Evolutionary conservation across 35 echinoderm and acorn worm species (phyloP), one percentile per base, ranked within the genome.

Genomic region (Ptychodera flava): DNA sequence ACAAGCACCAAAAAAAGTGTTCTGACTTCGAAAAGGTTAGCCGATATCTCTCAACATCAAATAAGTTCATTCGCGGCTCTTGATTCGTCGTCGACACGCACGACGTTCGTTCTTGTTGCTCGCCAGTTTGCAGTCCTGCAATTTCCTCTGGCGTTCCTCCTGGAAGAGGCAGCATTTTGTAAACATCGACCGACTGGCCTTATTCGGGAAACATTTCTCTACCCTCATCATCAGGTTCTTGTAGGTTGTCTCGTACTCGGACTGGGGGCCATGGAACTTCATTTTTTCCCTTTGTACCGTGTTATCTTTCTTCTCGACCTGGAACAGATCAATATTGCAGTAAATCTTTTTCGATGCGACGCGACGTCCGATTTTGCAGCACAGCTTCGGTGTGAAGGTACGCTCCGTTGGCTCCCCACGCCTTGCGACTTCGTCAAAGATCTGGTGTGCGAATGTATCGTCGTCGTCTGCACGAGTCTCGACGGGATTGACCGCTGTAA

Each of bases 271-370:
- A 27, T 90, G 92, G 80, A 90, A 94, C 82, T 94, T 94, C 92
- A 94, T 94, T 81, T 94, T 94, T 29, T 85, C 80, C 1, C 85
- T 79, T 85, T 91, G 86, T 37, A 90, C 89, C 33, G 33, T 38
- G 82, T 94, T 94, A 85, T 90, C 86, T 77, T 90, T 90, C 79
- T 94, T 94, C 85, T 94, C 82, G 29, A 94, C 92, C 36, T 89
- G 87, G 31, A 89, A 80, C 15, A 80, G 31, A 35, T 85, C 86
- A 34, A 92, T 92, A 77, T 90, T 94, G 78, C 92, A 94, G 89
- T 75, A 94, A 16, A 94, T 31, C 0, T 85, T 85, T 31, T 84
- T 87, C 29, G 90, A 84, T 0, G 92, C 92, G 31, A 94, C 92
- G 34, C 87, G 86, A 53, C 86, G 86, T 76, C 92, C 92, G 52